These are phyloP conservation scores for Girardia tigrina DNA, from an alignment of 2,888 invertebrate species.

Conservation along the genomic window DNA sequence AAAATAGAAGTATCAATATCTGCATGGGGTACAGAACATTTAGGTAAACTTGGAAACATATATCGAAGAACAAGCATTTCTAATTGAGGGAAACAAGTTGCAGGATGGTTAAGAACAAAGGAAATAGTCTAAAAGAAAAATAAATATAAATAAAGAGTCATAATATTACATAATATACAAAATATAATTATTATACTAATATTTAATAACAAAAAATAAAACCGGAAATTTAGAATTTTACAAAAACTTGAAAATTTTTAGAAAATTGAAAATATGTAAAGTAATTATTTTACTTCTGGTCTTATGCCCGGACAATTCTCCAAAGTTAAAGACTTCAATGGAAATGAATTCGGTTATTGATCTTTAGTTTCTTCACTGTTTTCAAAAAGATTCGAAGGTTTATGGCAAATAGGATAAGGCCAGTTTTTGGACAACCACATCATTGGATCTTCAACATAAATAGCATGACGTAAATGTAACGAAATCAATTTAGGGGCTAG, in stretches of 20 bases:
- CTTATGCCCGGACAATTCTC: conserved; percentile 36
- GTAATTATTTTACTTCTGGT: conserved; percentile 29
- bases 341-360: not conserved
- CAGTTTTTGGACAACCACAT: conserved; percentile 12
- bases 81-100: conserved; percentile 39
- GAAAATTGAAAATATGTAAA: too few species aligned
- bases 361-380: not conserved
- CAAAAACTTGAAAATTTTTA: too few species aligned
- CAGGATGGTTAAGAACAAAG: not conserved
- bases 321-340: conserved; percentile 30
- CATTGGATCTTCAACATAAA: conserved; percentile 23
- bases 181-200: too few species aligned
- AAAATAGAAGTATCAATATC: conserved; percentile 19
- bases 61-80: conserved; percentile 42
- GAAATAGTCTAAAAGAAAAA: not conserved
- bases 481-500: conserved; percentile 31
- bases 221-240: too few species aligned
- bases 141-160: not conserved
- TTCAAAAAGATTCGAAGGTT: not conserved
- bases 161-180: too few species aligned
- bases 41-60: conserved; percentile 40
- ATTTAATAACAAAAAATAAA: too few species aligned
- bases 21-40: not conserved
- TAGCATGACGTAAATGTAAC: conserved; percentile 29
- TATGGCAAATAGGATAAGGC: conserved; percentile 24